Conservation (phyloP, 2,797 vertebrate genomes). For the Aphelocoma californica region DNA sequence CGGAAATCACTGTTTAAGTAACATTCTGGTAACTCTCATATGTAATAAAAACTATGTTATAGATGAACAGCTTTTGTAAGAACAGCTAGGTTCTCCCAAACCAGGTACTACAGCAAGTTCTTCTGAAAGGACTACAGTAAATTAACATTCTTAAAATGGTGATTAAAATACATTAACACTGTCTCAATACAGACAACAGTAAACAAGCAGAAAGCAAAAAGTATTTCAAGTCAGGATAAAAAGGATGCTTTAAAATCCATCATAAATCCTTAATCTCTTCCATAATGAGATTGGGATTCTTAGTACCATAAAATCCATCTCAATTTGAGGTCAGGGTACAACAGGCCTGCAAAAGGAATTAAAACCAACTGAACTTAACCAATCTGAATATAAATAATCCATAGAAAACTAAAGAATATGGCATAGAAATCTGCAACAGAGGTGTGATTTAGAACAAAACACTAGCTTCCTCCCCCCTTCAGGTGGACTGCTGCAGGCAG, state of each 20-base stretch:
- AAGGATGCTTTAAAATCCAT: background rate
- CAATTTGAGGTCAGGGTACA: background rate
- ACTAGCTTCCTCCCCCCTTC: background rate
- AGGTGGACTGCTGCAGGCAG: background rate
- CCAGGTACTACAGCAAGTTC: background rate
- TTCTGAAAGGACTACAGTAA: background rate
- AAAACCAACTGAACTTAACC: background rate
- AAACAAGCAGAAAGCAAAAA: background rate
- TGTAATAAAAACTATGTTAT: background rate
- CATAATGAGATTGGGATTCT: background rate
- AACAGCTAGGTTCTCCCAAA: background rate
- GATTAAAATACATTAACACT: background rate
- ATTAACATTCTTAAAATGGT: background rate
- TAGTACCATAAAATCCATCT: background rate
- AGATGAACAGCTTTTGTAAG: background rate
- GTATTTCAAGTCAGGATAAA: background rate
- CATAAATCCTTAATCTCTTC: slow-evolving; percentile 33
- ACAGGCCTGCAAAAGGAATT: background rate
- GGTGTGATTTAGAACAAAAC: background rate
- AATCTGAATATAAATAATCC: background rate
- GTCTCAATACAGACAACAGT: background rate
- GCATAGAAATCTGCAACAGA: background rate
- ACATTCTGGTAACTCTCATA: background rate
- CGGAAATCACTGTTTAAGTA: background rate
- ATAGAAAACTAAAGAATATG: background rate